Evolutionary conservation across 2,797 vertebrate genomes (phyloP).

Genomic region (Carapus acus): DNA sequence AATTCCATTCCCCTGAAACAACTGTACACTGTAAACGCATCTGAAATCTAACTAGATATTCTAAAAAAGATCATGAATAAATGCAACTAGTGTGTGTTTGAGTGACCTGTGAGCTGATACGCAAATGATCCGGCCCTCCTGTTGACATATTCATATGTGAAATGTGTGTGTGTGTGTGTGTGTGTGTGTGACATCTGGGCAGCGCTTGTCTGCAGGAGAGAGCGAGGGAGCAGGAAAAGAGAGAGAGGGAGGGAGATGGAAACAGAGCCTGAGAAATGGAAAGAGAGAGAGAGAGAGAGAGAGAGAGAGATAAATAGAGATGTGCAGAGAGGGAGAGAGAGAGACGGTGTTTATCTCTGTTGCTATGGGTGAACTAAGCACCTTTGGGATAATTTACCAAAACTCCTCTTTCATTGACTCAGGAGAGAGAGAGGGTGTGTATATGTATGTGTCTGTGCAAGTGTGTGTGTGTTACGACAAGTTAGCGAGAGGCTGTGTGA

Average conservation of each 20-base stretch:
- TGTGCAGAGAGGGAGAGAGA: constrained; percentile 13
- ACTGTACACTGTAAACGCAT: constrained; percentile 49
- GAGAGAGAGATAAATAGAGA: too few relatives aligned
- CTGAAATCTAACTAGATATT: constrained; percentile 45
- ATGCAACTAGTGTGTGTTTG: constrained; percentile 14
- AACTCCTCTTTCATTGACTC: too few relatives aligned
- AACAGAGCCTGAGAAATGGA: constrained; percentile 1
- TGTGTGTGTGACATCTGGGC: too few relatives aligned
- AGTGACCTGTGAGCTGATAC: too few relatives aligned
- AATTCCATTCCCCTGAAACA: constrained; percentile 79
- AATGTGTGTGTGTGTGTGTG: too few relatives aligned
- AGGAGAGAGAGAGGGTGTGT: neutral
- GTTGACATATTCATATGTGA: too few relatives aligned
- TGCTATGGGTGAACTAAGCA: constrained; percentile 60
- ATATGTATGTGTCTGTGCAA: constrained; percentile 2
- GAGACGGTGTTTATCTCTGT: constrained; percentile 59
- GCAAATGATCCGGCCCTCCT: too few relatives aligned
- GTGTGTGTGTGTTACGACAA: constrained; percentile 12
- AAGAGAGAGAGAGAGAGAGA: too few relatives aligned
- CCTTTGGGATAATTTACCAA: constrained; percentile 2
- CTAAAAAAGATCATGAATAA: constrained; percentile 32
- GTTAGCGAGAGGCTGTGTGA: constrained; percentile 5
- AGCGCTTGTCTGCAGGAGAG: neutral
- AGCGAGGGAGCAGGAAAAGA: neutral
- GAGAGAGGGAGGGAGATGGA: neutral